Evolutionary conservation across 2,797 vertebrate genomes (phyloP).

Genomic region (Chlorospingus flavigularis): DNA sequence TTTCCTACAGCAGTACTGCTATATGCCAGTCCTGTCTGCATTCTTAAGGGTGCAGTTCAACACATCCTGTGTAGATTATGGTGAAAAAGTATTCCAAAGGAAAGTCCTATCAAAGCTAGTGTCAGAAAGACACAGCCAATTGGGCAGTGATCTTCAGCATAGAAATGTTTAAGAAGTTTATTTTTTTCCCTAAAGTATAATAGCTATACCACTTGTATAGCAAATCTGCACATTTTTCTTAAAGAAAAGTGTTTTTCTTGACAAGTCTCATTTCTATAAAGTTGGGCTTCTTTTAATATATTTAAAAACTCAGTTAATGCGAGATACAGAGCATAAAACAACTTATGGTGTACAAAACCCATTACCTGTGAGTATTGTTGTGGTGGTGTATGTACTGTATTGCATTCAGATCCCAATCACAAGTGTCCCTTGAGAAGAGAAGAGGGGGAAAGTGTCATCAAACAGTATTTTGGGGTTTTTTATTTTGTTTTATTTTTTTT

Average conservation of each 20-base stretch:
- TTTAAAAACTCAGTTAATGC: constrained; percentile 54
- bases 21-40: constrained; percentile 99
- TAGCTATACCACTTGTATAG: constrained; percentile 76
- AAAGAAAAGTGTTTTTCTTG: constrained; percentile 68
- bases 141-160: constrained; percentile 82
- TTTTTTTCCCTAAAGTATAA: constrained; percentile 63
- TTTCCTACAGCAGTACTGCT: constrained; percentile 99
- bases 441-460: constrained; percentile 55
- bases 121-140: constrained; percentile 84
- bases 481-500: constrained; percentile 7
- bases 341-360: constrained; percentile 68
- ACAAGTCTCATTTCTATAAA: constrained; percentile 68
- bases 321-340: constrained; percentile 75
- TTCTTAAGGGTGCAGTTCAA: constrained; percentile 99
- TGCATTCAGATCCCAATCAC: constrained; percentile 69
- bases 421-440: constrained; percentile 39
- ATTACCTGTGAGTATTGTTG: constrained; percentile 73
- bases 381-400: constrained; percentile 71
- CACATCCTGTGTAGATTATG: constrained; percentile 99
- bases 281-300: constrained; percentile 79
- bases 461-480: neutral
- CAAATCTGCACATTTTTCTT: constrained; percentile 69
- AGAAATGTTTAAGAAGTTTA: constrained; percentile 77
- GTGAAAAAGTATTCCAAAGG: constrained; percentile 92
- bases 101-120: constrained; percentile 87